Evolutionary conservation across 2,888 invertebrate genomes (phyloP), one percentile per base, ranked within the genome.

Genomic region (Pachymerium ferrugineum): DNA sequence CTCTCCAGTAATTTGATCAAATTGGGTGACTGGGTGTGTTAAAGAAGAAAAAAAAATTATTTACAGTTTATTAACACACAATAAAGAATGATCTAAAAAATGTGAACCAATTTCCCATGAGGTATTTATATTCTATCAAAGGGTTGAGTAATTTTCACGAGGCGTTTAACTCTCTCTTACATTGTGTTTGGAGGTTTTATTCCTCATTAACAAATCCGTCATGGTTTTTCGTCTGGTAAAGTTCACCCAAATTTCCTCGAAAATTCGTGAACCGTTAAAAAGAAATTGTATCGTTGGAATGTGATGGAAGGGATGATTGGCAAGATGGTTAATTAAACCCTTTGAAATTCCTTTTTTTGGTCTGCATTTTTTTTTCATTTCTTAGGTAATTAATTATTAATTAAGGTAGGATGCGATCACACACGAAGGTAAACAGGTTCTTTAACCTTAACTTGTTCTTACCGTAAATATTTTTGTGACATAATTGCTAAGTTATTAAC

Each of bases 101-200:
- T 22, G 25, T 28, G 28, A 28, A 38, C 28, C 14, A 28, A 25
- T 62, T 62, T 62, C 62, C 62, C 62, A 62, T 10, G 62, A 25
- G 28, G 25, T 28, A n/a, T 62, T 62, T 28, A 14, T 1, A 10
- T 10, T n/a, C n/a, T n/a, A 25, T 14, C 28, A 62, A 62, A 28
- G 28, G 62, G 62, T 62, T 14, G 62, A 62, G 62, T 28, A 62
- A 62, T 6, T 38, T 62, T 62, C 62, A 25, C n/a, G 62, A 62
- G 62, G 62, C 3, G 62, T 62, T 14, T 62, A 28, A 62, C 22
- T 62, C 28, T 22, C 28, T 38, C 47, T 54, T 54, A n/a, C n/a
- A n/a, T n/a, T n/a, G n/a, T n/a, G n/a, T n/a, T n/a, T n/a, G n/a
- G n/a, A n/a, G n/a, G n/a, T n/a, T n/a, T n/a, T n/a, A n/a, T n/a